Conservation (phyloP, 2,113 vertebrate species). For the Caranx ignobilis region DNA sequence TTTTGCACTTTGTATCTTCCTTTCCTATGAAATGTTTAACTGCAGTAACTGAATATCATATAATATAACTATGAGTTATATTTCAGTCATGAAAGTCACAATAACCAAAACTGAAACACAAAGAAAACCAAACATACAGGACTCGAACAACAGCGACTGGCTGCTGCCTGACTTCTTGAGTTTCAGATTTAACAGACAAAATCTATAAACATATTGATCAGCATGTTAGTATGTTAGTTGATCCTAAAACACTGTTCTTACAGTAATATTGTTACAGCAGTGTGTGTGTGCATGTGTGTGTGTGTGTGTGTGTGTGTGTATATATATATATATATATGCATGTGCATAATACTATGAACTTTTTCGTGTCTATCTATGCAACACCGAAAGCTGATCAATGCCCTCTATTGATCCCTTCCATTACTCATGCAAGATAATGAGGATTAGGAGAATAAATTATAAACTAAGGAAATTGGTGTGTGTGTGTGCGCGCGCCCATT, state of each 20-base stretch:
- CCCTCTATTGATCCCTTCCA: conserved; percentile 29
- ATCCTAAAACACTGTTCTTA: conserved; percentile 47
- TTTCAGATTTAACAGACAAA: conserved; percentile 50
- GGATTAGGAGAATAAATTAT: conserved; percentile 39
- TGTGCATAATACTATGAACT: neutral
- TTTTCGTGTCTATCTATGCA: conserved; percentile 9
- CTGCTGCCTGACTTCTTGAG: conserved; percentile 14
- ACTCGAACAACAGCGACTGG: no score
- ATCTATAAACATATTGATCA: conserved; percentile 63
- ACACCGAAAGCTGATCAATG: conserved; percentile 40
- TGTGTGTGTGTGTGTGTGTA: neutral
- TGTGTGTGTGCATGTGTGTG: conserved; percentile 8
- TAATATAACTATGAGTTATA: no score
- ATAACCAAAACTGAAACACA: neutral
- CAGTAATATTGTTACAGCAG: conserved; percentile 12
- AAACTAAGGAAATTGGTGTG: conserved; percentile 7
- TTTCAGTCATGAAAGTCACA: neutral
- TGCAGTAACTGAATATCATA: no score
- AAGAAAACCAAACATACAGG: neutral
- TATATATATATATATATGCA: conserved; percentile 13
- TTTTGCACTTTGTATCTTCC: neutral
- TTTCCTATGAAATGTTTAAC: neutral
- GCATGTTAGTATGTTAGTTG: conserved; percentile 48
- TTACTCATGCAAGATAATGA: conserved; percentile 22
- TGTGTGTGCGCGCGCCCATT: conserved; percentile 38